Percentiles rank a stretch among this genome's conserved stretches.
These are phyloP conservation scores for Scophthalmus maximus DNA, from an alignment of 2,113 vertebrate genomes.

Conservation along the genomic window DNA sequence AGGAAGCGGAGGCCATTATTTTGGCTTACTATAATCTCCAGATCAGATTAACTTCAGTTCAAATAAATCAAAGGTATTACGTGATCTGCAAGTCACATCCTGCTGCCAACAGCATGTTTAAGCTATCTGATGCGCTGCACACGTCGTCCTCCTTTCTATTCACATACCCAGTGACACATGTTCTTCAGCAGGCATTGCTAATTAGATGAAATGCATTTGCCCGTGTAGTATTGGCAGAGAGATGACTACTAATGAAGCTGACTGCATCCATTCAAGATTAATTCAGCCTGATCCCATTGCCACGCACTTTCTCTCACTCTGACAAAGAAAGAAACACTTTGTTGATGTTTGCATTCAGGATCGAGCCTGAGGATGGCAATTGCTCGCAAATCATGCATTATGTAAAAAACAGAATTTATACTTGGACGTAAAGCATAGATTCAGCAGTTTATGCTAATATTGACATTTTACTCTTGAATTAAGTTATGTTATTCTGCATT, in stretches of 20 bases:
- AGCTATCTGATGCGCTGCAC: conserved; percentile 21
- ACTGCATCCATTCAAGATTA: conserved; percentile 51
- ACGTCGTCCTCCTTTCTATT: conserved; percentile 31
- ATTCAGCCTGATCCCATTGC: conserved; percentile 46
- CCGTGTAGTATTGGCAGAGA: conserved; percentile 35
- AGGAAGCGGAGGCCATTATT: conserved; percentile 48
- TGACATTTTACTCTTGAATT: conserved; percentile 67
- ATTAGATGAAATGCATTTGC: conserved; percentile 67
- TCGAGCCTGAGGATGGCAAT: conserved; percentile 9
- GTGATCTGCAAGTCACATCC: conserved; percentile 38
- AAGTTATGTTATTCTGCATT: conserved; percentile 50
- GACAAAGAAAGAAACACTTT: conserved; percentile 27
- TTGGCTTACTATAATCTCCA: conserved; percentile 48
- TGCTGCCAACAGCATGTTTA: conserved; percentile 25
- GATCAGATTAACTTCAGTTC: conserved; percentile 57
- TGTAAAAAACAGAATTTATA: conserved; percentile 55
- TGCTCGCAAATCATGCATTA: conserved; percentile 41
- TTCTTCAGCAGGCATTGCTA: conserved; percentile 48
- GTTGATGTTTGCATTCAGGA: conserved; percentile 56
- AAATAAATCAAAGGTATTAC: conserved; percentile 58
- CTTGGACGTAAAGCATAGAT: conserved; percentile 58
- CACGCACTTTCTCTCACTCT: conserved; percentile 29
- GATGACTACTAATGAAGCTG: conserved; percentile 59
- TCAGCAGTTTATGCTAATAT: conserved; percentile 69
- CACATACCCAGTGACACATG: conserved; percentile 36